phyloP scores from a whole-genome alignment of 2,797 vertebrate species.

The Acanthurus leucopareius region DNA sequence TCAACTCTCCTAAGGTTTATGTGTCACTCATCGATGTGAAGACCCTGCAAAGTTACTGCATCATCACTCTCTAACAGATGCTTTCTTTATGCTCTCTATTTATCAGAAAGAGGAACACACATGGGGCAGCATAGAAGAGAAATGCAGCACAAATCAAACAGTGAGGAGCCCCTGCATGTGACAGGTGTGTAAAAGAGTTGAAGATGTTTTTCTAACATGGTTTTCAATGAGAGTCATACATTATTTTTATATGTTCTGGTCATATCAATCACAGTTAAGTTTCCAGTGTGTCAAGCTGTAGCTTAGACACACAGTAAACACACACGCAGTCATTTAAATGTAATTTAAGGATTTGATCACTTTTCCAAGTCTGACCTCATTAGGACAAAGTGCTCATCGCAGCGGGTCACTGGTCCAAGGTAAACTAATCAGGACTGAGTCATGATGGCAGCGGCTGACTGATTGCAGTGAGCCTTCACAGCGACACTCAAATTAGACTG shows the following conservation, averaged over 20 bases:
- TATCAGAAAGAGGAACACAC: neutral
- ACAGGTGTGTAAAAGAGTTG: neutral
- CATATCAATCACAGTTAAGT: neutral
- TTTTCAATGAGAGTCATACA: neutral
- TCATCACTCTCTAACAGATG: neutral
- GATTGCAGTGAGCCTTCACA: conserved; percentile 42
- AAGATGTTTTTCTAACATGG: neutral
- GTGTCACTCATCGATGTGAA: conserved; percentile 40
- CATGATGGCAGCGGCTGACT: conserved; percentile 34
- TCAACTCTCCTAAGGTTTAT: conserved; percentile 14
- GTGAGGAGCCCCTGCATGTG: neutral
- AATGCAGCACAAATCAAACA: neutral
- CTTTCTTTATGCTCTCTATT: conserved; percentile 5
- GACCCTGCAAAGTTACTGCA: conserved; percentile 6
- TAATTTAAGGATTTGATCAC: conserved; percentile 22
- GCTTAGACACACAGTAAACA: neutral
- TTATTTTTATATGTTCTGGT: neutral
- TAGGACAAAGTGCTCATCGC: conserved; percentile 26
- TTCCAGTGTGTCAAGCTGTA: neutral
- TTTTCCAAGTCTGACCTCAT: conserved; percentile 51
- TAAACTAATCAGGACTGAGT: conserved; percentile 50
- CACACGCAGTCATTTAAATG: neutral
- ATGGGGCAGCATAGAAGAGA: neutral
- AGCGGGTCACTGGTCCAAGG: conserved; percentile 29
- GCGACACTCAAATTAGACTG: conserved; percentile 34